phyloP scores from a whole-genome alignment of 2,888 invertebrate species.

The Alentia gelatinosa region DNA sequence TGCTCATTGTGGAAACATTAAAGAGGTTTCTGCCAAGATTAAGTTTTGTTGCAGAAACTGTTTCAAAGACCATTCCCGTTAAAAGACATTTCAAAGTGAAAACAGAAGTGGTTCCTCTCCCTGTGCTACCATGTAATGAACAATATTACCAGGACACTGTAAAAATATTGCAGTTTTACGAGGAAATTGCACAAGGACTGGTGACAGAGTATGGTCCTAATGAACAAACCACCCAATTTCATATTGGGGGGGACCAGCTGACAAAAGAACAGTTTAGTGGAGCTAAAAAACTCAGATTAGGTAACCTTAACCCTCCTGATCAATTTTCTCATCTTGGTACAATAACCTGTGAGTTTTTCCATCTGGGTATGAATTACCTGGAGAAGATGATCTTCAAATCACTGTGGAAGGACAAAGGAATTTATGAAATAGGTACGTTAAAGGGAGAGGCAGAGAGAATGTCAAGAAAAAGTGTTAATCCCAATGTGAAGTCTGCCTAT shows the following conservation, averaged over 20 bases:
- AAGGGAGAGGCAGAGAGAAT: neutral
- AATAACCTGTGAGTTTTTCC: conserved; percentile 3
- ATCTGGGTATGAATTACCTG: conserved; percentile 10
- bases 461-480: neutral
- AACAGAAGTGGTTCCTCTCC: neutral
- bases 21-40: neutral
- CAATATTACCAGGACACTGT: neutral
- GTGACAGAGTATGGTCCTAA: neutral
- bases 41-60: neutral
- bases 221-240: neutral
- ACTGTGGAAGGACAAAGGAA: neutral
- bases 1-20: neutral
- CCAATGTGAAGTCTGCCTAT: neutral
- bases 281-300: neutral
- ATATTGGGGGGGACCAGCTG: neutral
- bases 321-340: conserved; percentile 1
- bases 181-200: neutral
- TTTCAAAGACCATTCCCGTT: neutral
- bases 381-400: neutral
- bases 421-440: neutral
- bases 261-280: neutral
- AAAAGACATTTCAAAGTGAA: neutral
- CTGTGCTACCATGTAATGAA: neutral
- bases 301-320: neutral
- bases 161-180: neutral